Base-by-base conservation (phyloP, 2,113 vertebrate genomes). In the Platichthys flesus region DNA sequence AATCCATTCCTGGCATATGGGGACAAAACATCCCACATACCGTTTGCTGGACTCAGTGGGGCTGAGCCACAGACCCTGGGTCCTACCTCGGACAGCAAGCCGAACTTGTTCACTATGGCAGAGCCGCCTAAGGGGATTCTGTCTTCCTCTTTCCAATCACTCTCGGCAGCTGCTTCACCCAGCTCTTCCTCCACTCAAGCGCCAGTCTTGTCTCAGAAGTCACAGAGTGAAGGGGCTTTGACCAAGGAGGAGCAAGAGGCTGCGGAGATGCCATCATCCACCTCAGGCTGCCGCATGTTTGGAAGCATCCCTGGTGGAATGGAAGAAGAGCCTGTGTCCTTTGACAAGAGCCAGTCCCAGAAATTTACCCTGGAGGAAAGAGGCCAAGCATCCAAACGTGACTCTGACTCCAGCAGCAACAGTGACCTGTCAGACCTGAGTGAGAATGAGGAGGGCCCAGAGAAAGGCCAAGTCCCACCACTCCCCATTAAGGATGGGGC, bases 351-450 rank as follows among this genome's bases (percentile, higher is more conserved):
- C 89, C 96, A 87, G 57, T 81, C 96, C 70, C 98, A 97, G 91
- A 97, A 97, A 89, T 99, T 99, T 91, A 93, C 93, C 5, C 88
- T 99, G 82, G 98, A 99, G 88, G 97, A 99, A 66, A 94, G 98
- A 69, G 95, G 96, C 79, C 94, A 97, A 71, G 94, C 93, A 0
- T 96, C 95, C 31, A 99, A 96, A 90, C 96, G 94, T 35, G 98
- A 99, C 90, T 98, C 97, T 0, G 98, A 99, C 85, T 98, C 97
- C 56, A 98, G 97, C 86, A 96, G 96, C 81, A 98, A 99, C 91
- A 99, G 97, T 45, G 98, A 98, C 91, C 91, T 99, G 78, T 98
- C 97, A 79, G 98, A 99, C 90, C 91, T 99, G 87, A 99, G 98
- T 66, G 98, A 99, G 84, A 96, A 96, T 24, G 98, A 99, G 88